A percentile compares a stretch with the other conserved stretches of the same genome.
Conservation (phyloP, 1,140 invertebrate species). For the Psilanteris sp. region DNA sequence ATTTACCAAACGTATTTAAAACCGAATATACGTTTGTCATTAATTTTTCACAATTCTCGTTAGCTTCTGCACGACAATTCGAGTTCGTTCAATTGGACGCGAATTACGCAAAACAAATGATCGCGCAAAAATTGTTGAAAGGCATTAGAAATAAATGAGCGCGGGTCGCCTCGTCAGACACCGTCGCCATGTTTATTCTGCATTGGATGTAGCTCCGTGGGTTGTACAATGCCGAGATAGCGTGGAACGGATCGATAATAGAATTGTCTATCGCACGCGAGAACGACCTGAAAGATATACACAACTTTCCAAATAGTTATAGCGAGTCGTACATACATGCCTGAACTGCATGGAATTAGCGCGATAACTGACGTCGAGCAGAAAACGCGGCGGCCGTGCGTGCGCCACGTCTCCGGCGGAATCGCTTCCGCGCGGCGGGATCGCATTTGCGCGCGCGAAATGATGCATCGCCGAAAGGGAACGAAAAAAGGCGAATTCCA, state of each 20-base stretch:
- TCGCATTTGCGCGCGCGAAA: slow-evolving; percentile 14
- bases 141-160: slow-evolving; percentile 17
- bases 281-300: slow-evolving; percentile 70
- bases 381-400: slow-evolving; percentile 53
- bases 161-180: slow-evolving; percentile 13
- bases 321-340: slow-evolving; percentile 55
- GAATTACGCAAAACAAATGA: background rate
- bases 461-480: slow-evolving; percentile 22
- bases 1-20: too few species aligned
- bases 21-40: too few species aligned
- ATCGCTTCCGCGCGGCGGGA: slow-evolving; percentile 22
- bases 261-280: slow-evolving; percentile 74
- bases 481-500: slow-evolving; percentile 1
- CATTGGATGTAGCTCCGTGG: slow-evolving; percentile 39
- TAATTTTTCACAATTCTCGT: too few species aligned
- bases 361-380: slow-evolving; percentile 52
- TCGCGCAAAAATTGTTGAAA: slow-evolving; percentile 10
- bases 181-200: slow-evolving; percentile 22
- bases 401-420: slow-evolving; percentile 5
- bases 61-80: too few species aligned
- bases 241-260: slow-evolving; percentile 71
- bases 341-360: slow-evolving; percentile 59
- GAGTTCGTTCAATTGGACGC: too few species aligned
- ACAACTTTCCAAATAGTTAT: slow-evolving; percentile 66
- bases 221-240: slow-evolving; percentile 64